Conservation (phyloP, 2,113 vertebrate species). For the Clupea harengus region DNA sequence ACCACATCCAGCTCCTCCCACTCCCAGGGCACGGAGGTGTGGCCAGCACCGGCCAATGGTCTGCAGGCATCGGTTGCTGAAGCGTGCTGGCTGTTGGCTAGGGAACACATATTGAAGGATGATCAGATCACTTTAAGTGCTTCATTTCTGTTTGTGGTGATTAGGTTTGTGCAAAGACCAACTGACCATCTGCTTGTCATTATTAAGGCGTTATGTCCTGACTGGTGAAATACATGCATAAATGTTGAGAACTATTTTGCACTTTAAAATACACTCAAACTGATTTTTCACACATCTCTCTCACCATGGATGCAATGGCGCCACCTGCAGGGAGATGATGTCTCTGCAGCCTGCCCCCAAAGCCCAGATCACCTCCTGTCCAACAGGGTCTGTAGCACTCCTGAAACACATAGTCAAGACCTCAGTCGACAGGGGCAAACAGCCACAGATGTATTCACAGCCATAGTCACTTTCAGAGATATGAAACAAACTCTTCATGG, state of each 20-base stretch:
- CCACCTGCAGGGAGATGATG: conserved; percentile 97
- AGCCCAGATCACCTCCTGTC: conserved; percentile 98
- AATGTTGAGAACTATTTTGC: neutral
- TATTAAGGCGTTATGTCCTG: neutral
- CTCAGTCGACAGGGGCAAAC: neutral
- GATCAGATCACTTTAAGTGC: neutral
- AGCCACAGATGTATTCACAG: neutral
- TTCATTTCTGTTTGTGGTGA: neutral
- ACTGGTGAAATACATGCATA: neutral
- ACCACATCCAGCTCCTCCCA: conserved; percentile 94
- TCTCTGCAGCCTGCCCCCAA: conserved; percentile 96
- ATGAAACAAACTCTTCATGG: neutral
- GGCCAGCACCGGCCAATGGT: conserved; percentile 98
- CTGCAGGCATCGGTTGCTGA: conserved; percentile 97
- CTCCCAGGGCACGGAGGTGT: conserved; percentile 89
- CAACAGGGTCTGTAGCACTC: conserved; percentile 94
- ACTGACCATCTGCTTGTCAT: neutral
- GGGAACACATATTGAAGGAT: conserved; percentile 40
- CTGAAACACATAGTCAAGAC: conserved; percentile 61
- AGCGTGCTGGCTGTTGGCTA: conserved; percentile 94
- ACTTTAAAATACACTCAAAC: neutral
- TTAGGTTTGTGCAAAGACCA: neutral
- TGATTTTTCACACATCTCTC: conserved; percentile 16
- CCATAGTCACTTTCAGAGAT: neutral
- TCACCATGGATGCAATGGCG: conserved; percentile 96